Percentiles rank a stretch among this genome's conserved stretches.
phyloP scores from a whole-genome alignment of 2,888 invertebrate genomes.

The Plagiodera versicolora region DNA sequence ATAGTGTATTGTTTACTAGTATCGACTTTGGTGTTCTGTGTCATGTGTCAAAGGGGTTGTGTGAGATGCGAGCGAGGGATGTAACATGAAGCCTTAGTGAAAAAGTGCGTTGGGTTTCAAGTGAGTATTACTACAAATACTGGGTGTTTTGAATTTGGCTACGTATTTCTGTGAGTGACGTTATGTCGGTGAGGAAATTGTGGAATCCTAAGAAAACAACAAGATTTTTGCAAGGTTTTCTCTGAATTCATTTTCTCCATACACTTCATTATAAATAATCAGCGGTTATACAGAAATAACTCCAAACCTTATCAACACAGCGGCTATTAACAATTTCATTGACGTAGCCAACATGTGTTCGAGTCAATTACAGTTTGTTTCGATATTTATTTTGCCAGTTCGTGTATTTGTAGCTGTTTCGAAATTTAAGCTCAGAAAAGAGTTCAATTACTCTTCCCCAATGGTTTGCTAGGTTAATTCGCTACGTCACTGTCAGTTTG shows the following conservation, averaged over 20 bases:
- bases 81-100: background rate
- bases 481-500: background rate
- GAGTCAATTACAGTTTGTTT: conserved; percentile 10
- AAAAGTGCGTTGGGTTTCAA: too few relatives aligned
- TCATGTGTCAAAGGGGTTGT: background rate
- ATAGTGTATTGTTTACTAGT: conserved; percentile 2
- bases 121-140: too few relatives aligned
- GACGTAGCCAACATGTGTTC: conserved; percentile 10
- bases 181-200: too few relatives aligned
- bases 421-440: background rate
- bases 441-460: too few relatives aligned
- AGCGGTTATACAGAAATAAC: conserved; percentile 4
- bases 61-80: background rate
- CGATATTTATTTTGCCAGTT: background rate
- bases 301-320: background rate
- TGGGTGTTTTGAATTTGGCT: too few relatives aligned
- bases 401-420: background rate
- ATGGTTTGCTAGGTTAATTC: background rate
- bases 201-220: background rate
- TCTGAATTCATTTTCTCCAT: background rate
- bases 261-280: conserved; percentile 15
- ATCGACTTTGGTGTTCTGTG: background rate
- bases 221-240: background rate
- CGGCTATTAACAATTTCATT: conserved; percentile 9
- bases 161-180: too few relatives aligned